Percentiles rank a stretch among this genome's conserved stretches.
phyloP scores from a whole-genome alignment of 2,797 vertebrate genomes.

The Lutra lutra region DNA sequence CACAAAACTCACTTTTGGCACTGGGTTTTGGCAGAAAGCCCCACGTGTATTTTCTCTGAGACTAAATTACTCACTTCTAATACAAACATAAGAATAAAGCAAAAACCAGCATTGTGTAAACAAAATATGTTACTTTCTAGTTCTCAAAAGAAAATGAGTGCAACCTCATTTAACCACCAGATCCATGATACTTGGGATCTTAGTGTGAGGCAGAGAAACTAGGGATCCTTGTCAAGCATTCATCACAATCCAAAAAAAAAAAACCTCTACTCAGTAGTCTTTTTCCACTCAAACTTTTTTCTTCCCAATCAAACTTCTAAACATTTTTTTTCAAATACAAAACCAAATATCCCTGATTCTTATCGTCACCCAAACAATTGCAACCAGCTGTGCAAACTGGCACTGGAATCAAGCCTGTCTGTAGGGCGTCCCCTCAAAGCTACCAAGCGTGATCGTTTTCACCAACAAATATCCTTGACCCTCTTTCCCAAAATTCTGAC shows the following conservation, averaged over 20 bases:
- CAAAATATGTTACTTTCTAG: slow-evolving; percentile 67
- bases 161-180: not conserved
- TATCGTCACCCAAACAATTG: slow-evolving; percentile 76
- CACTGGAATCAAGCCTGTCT: not conserved
- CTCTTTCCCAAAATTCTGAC: not conserved
- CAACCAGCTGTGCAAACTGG: slow-evolving; percentile 82
- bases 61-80: slow-evolving; percentile 72
- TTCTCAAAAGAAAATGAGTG: slow-evolving; percentile 33
- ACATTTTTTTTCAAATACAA: slow-evolving; percentile 67
- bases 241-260: not conserved
- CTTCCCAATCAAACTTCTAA: not conserved
- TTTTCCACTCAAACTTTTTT: slow-evolving; percentile 66
- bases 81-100: slow-evolving; percentile 71
- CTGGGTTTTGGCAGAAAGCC: slow-evolving; percentile 47
- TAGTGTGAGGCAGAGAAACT: slow-evolving; percentile 6
- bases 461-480: not conserved
- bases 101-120: slow-evolving; percentile 60
- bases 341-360: slow-evolving; percentile 69
- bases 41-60: slow-evolving; percentile 49
- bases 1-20: slow-evolving; percentile 69
- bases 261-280: not conserved
- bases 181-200: not conserved
- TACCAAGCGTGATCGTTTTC: not conserved
- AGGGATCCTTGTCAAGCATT: not conserved
- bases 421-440: slow-evolving; percentile 36